Evolutionary conservation across 2,113 vertebrate genomes (phyloP), one percentile per base, ranked within the genome.

Genomic region (Ptilorrhoa leucosticta): DNA sequence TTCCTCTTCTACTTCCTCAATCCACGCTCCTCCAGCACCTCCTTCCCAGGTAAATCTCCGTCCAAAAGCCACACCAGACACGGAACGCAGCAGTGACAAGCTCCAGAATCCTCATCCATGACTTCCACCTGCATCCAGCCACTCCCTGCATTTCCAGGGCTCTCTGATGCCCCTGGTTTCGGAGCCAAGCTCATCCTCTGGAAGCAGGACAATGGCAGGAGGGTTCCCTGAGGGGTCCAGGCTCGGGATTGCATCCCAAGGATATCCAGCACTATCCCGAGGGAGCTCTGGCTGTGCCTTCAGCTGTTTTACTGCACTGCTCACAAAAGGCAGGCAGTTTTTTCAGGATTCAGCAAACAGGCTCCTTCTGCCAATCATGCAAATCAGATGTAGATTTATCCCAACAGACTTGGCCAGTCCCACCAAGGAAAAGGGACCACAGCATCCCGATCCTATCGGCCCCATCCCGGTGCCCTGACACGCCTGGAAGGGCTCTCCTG

Each of bases 391-490:
- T 15, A 27, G 50, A 63, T 91, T 89, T 66, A 27, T 48, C 90
- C 53, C 61, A 4, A 11, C 6, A 47, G 60, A 42, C 58, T 37
- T 30, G 77, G 78, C 84, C 60, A 63, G 61, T 19, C 60, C 24
- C 61, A 50, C 27, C 11, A 16, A 37, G 56, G 53, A 33, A 44
- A n/a, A 78, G 45, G 64, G 50, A 63, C 11, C 0, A 0, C 56
- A 84, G 50, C 72, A 77, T 19, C 83, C 79, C 5, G 0, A 85
- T 47, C 2, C 0, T 17, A 69, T 72, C 63, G 4, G 24, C 60
- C 27, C 57, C 0, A 0, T 53, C 83, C 68, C 0, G 2, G n/a
- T 15, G 44, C 24, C 84, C 33, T 13, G 1, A 10, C 37, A 1
- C 0, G 14, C 57, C 70, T 5, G 69, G 56, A 53, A 78, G 44